phyloP scores from a whole-genome alignment of 1,140 invertebrate genomes.

The Pantala flavescens region DNA sequence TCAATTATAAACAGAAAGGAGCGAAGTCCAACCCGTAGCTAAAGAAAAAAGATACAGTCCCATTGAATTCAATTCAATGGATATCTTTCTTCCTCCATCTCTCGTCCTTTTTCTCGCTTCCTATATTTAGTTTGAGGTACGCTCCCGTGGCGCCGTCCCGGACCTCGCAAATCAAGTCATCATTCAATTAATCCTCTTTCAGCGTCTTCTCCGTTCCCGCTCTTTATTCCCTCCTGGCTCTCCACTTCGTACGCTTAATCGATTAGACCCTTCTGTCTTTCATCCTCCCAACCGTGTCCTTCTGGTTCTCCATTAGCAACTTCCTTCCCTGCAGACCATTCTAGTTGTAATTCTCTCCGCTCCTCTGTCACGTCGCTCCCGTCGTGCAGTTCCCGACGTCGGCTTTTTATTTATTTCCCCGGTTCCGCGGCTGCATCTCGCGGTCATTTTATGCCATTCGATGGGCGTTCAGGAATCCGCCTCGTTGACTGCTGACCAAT shows the following conservation, averaged over 20 bases:
- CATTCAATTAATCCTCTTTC: conserved; percentile 10
- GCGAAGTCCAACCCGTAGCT: too few relatives aligned
- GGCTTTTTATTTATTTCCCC: not conserved
- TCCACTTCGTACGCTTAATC: not conserved
- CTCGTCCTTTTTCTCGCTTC: not conserved
- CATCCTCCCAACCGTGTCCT: not conserved
- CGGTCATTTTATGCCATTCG: not conserved
- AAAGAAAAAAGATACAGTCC: too few relatives aligned
- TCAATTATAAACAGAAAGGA: too few relatives aligned
- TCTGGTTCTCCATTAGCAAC: not conserved
- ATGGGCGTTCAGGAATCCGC: not conserved
- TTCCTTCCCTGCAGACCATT: not conserved
- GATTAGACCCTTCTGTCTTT: conserved; percentile 1
- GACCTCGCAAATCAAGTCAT: not conserved
- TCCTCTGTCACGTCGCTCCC: not conserved
- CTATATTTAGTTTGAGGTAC: not conserved
- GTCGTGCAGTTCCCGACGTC: not conserved
- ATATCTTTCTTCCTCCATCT: not conserved
- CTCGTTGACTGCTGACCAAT: not conserved
- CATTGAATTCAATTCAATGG: too few relatives aligned
- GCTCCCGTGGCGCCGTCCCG: not conserved
- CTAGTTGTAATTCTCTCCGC: not conserved
- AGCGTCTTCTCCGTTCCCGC: not conserved
- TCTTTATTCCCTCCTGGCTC: not conserved
- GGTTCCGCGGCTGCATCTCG: not conserved